Percentiles rank a stretch among this genome's conserved stretches.
phyloP scores from a whole-genome alignment of 2,888 invertebrate genomes.

The Neoitamus cyanurus region DNA sequence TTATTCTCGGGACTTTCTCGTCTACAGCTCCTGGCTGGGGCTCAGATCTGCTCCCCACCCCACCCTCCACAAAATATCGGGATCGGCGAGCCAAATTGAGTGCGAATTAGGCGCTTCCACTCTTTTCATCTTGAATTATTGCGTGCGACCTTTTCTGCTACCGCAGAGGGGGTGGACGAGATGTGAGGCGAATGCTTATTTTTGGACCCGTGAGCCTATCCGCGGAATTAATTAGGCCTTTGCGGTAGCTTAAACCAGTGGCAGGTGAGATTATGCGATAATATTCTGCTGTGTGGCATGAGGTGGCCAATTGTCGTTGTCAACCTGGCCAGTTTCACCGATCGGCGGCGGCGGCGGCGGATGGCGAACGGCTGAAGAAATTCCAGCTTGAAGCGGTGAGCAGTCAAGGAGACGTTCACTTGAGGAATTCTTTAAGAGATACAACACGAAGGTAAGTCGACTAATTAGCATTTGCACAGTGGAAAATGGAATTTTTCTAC shows the following conservation, averaged over 20 bases:
- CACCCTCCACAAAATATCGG: background rate
- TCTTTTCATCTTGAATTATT: background rate
- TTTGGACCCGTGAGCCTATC: background rate
- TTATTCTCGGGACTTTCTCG: background rate
- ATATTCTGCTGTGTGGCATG: background rate
- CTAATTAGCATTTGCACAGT: background rate
- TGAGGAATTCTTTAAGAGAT: background rate
- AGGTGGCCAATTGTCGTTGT: no score
- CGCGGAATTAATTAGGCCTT: background rate
- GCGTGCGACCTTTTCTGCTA: background rate
- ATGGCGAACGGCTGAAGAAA: background rate
- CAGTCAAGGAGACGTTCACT: background rate
- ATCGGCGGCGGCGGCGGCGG: no score
- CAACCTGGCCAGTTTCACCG: background rate
- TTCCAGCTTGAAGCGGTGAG: background rate
- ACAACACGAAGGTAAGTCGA: background rate
- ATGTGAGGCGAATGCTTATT: slow-evolving; percentile 18
- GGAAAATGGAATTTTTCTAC: background rate
- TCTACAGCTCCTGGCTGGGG: background rate
- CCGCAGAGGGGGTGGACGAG: background rate
- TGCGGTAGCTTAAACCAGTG: background rate
- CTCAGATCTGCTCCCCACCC: background rate
- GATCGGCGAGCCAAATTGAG: background rate
- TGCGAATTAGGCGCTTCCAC: slow-evolving; percentile 26
- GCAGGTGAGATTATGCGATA: background rate